Evolutionary conservation across 92 coral and sea anemone genomes (phyloP).

Genomic region (Bergia puertoricense): DNA sequence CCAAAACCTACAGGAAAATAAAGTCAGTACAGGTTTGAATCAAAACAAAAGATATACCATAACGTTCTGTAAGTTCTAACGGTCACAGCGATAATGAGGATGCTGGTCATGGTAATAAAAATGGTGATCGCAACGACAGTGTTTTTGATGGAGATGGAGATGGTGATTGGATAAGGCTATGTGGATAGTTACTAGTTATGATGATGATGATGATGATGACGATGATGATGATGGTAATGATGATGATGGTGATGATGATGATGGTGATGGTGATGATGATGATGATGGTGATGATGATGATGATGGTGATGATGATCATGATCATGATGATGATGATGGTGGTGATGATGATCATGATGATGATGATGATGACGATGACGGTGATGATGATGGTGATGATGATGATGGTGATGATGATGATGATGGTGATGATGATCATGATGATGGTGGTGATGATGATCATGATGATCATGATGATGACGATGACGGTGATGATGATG

Average conservation of each 20-base stretch:
- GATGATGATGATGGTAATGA: too few species aligned
- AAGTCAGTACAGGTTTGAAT: not conserved
- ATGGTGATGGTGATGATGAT: not conserved
- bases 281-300: too few species aligned
- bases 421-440: too few species aligned
- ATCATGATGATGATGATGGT: not conserved
- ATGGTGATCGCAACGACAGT: too few species aligned
- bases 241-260: not conserved
- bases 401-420: too few species aligned
- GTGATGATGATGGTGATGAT: too few species aligned
- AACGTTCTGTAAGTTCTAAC: not conserved
- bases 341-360: not conserved
- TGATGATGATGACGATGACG: not conserved
- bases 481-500: too few species aligned
- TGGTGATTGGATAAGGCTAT: too few species aligned
- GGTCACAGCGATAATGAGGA: not conserved
- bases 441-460: too few species aligned
- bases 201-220: too few species aligned
- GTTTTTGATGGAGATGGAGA: not conserved
- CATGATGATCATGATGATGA: too few species aligned
- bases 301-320: not conserved
- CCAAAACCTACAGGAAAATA: constrained; percentile 54
- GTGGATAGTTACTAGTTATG: not conserved
- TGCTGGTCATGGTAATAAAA: not conserved
- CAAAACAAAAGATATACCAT: too few species aligned